These are phyloP conservation scores for Porites australiensis DNA, from an alignment of 64 coral and sea anemone species.

Conservation along the genomic window DNA sequence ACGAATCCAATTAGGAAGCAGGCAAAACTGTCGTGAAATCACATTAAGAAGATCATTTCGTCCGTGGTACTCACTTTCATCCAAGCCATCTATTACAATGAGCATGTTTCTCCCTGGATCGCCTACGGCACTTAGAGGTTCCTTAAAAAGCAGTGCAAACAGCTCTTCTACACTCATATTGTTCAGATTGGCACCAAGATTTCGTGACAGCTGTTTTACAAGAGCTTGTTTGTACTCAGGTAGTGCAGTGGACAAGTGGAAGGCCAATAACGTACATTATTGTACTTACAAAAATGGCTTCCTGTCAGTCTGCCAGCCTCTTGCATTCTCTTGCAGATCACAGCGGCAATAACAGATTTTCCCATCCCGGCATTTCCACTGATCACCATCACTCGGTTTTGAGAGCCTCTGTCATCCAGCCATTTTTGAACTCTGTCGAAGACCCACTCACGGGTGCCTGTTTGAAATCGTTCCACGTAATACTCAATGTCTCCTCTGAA, in stretches of 20 bases:
- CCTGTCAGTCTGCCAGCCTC: constrained; percentile 22
- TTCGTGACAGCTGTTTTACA: constrained; percentile 38
- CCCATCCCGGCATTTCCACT: too few relatives aligned
- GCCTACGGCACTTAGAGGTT: not conserved
- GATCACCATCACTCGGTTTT: too few relatives aligned
- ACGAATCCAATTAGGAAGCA: constrained; percentile 27
- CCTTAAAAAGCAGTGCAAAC: constrained; percentile 59
- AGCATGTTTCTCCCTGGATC: too few relatives aligned
- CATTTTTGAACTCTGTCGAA: not conserved
- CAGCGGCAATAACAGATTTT: constrained; percentile 31
- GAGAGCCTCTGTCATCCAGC: too few relatives aligned
- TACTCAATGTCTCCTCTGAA: not conserved
- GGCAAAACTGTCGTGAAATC: not conserved
- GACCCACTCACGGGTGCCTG: not conserved
- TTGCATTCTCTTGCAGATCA: not conserved
- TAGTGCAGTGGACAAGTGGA: constrained; percentile 17
- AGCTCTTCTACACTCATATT: constrained; percentile 58
- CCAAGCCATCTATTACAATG: too few relatives aligned
- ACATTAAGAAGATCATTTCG: constrained; percentile 18
- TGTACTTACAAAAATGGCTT: constrained; percentile 39
- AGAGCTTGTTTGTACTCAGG: not conserved
- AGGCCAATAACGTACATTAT: not conserved
- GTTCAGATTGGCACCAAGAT: constrained; percentile 6
- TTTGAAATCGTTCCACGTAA: not conserved
- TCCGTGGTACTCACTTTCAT: not conserved